Evolutionary conservation across 2,113 vertebrate species (phyloP).

Genomic region (Aegotheles bennettii): DNA sequence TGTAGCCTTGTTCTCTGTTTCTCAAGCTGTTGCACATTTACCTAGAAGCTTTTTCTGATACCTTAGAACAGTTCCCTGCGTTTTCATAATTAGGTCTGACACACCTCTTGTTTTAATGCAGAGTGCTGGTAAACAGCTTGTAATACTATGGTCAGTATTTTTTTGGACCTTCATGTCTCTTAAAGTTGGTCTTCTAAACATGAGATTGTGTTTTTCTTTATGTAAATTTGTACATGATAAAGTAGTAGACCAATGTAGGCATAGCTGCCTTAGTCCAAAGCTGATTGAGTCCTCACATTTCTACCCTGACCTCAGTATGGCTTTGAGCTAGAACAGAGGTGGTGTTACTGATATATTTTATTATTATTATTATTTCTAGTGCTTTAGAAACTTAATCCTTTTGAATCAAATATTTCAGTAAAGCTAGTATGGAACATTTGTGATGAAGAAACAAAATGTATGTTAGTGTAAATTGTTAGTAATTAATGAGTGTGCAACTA

Average conservation of each 20-base stretch:
- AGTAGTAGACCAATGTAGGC: not conserved
- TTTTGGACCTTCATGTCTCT: not conserved
- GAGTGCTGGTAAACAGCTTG: not conserved
- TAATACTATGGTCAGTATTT: not conserved
- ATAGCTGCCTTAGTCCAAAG: not conserved
- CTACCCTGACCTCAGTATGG: rapidly evolving
- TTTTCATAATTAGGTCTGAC: not conserved
- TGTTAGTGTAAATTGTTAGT: not conserved
- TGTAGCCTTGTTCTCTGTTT: not conserved
- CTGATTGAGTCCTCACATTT: not conserved
- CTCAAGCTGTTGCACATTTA: not conserved
- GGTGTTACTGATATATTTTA: not conserved
- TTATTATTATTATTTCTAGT: not conserved
- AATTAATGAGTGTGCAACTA: not conserved
- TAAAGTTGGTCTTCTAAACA: not conserved
- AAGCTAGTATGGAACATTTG: not conserved
- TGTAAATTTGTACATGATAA: not conserved
- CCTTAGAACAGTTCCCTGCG: not conserved
- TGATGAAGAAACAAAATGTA: not conserved
- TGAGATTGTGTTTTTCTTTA: not conserved
- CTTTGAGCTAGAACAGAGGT: not conserved
- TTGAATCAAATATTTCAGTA: not conserved
- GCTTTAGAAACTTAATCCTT: not conserved
- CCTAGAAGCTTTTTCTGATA: not conserved
- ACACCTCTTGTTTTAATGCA: not conserved